Base-by-base conservation (phyloP, 1,140 invertebrate genomes). In the Calephelis virginiensis region DNA sequence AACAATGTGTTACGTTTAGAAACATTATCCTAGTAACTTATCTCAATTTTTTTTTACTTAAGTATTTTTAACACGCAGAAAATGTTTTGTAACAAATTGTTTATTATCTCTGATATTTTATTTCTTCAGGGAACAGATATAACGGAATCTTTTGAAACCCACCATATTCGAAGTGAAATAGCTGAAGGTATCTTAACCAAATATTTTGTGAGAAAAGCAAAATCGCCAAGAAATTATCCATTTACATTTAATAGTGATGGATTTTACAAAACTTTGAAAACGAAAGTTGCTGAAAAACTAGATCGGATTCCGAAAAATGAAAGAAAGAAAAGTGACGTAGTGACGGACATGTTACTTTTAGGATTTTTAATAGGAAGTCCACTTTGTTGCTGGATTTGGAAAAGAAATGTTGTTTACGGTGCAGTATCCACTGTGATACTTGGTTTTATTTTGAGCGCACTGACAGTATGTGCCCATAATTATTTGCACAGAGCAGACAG, bases 401-500 rank as follows among this genome's bases (percentile, higher is more conserved):
- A 85, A 61, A 79, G 75, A 40, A 85, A 77, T 72, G 69, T 76
- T 14, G 43, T 83, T 6, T 61, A 83, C 7, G 85, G 85, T 53
- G 75, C 76, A 8, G 63, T 71, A 0, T 69, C 81, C 7, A 83
- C 78, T 13, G 10, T 85, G 5, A 6, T 71, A 5, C 77, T 76
- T 43, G 94, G 93, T 2, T 64, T 94, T 6, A 82, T 92, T 17
- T 78, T 97, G 1, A 85, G 89, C 37, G 93, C 94, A 80, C 89
- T 93, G 0, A 84, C 91, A 11, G 92, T 95, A 40, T 92, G 90
- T 17, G 93, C 94, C 0, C 97, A 98, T 79, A 98, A 97, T 85
- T 98, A 96, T 78, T 94, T 97, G 61, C 97, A 98, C 80, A 92
- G 94, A 75, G 93, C 92, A 17, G 94, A 97, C 77, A 97, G 93